These are phyloP conservation scores for Plectropomus leopardus DNA, from an alignment of 2,113 vertebrate species.

Conservation along the genomic window DNA sequence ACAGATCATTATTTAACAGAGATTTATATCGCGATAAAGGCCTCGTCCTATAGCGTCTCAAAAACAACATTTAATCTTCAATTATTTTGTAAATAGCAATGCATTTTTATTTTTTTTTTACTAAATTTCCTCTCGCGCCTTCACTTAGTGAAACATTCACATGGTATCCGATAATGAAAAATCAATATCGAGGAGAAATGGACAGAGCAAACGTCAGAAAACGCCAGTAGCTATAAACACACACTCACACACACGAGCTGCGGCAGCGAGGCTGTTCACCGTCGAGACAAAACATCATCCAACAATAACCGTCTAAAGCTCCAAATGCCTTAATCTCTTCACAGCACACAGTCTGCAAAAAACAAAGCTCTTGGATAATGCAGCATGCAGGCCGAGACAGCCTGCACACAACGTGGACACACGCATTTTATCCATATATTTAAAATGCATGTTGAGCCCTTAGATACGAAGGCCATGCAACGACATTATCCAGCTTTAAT, in stretches of 20 bases:
- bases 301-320: conserved; percentile 13
- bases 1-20: not conserved
- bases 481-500: not conserved
- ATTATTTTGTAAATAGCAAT: not conserved
- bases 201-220: not conserved
- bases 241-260: not conserved
- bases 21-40: not conserved
- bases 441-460: not conserved
- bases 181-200: conserved; percentile 47
- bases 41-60: not conserved
- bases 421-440: not conserved
- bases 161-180: conserved; percentile 41
- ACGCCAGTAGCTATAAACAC: not conserved
- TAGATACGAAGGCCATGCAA: not conserved
- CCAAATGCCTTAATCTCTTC: conserved; percentile 5
- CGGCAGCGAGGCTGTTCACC: not conserved
- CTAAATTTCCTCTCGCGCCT: not conserved
- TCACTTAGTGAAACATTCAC: conserved; percentile 34
- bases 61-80: not conserved
- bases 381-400: not conserved
- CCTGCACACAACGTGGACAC: not conserved
- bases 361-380: conserved; percentile 5
- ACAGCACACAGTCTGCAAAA: not conserved
- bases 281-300: conserved; percentile 9
- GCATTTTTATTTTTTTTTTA: not conserved